Conservation (phyloP, 2,797 vertebrate species). For the Catamblyrhynchus diadema region DNA sequence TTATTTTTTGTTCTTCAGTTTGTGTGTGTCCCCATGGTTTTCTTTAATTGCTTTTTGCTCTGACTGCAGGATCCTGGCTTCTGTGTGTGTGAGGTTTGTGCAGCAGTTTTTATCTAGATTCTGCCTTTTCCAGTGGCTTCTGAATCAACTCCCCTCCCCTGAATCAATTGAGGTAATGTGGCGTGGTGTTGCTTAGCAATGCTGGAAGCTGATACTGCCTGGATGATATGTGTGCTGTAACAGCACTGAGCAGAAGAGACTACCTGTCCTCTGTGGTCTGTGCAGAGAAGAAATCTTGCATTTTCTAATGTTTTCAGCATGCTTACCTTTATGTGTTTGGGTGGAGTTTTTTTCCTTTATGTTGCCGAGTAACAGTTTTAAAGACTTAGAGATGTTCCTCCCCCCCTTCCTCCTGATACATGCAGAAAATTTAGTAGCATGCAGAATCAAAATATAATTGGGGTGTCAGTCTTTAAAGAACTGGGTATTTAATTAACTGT, state of each 20-base stretch:
- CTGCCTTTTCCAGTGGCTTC: slow-evolving; percentile 24
- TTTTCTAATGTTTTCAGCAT: background rate
- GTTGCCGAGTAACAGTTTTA: background rate
- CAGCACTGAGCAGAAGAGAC: background rate
- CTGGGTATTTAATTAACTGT: background rate
- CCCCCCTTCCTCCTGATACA: background rate
- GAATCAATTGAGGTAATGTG: slow-evolving; percentile 37
- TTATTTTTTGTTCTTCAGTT: background rate
- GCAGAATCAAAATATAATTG: background rate
- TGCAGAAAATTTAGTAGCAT: background rate
- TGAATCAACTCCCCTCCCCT: slow-evolving; percentile 25
- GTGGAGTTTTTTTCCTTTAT: background rate
- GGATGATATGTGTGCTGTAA: background rate
- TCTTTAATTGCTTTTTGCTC: background rate
- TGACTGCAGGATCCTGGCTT: background rate
- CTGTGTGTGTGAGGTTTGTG: background rate
- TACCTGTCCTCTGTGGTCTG: background rate
- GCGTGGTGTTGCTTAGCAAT: slow-evolving; percentile 63
- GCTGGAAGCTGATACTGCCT: background rate
- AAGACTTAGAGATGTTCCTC: background rate
- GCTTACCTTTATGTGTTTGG: background rate
- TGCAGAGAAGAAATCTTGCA: background rate
- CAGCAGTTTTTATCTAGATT: slow-evolving; percentile 11
- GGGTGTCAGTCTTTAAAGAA: background rate
- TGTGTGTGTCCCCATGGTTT: background rate